Conservation (phyloP, 2,888 invertebrate species). For the Bombylius major region DNA sequence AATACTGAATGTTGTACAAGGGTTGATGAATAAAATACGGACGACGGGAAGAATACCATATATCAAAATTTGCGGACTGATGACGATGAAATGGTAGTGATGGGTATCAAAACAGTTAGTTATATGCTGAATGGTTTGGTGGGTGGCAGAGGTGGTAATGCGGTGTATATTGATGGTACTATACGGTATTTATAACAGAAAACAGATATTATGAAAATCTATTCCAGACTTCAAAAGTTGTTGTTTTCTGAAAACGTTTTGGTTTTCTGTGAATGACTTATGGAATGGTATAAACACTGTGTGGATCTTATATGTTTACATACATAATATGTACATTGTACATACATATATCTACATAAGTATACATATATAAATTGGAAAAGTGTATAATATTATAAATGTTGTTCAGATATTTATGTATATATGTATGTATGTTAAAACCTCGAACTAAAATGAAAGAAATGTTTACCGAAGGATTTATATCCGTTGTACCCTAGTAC, state of each 20-base stretch:
- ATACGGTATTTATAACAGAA: no score
- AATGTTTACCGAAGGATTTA: conserved; percentile 12
- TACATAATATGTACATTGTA: no score
- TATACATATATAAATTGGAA: neutral
- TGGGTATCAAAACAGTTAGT: no score
- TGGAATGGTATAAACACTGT: neutral
- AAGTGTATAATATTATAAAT: neutral
- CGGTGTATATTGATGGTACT: no score
- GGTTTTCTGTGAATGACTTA: neutral
- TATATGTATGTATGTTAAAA: neutral
- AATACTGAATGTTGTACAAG: neutral
- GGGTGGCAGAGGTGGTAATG: no score
- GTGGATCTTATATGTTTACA: neutral
- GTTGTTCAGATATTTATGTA: neutral
- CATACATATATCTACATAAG: neutral
- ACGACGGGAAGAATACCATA: conserved; percentile 7
- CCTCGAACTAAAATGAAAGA: conserved; percentile 4
- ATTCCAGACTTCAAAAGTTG: no score
- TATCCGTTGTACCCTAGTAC: conserved; percentile 3
- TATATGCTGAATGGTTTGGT: no score
- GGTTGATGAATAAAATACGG: conserved; percentile 8
- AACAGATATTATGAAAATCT: no score
- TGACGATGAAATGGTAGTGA: neutral
- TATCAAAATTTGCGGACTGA: conserved; percentile 5
- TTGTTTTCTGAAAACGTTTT: neutral